These are phyloP conservation scores for Thryonomys swinderianus DNA, from an alignment of 2,113 vertebrate species.

Conservation along the genomic window DNA sequence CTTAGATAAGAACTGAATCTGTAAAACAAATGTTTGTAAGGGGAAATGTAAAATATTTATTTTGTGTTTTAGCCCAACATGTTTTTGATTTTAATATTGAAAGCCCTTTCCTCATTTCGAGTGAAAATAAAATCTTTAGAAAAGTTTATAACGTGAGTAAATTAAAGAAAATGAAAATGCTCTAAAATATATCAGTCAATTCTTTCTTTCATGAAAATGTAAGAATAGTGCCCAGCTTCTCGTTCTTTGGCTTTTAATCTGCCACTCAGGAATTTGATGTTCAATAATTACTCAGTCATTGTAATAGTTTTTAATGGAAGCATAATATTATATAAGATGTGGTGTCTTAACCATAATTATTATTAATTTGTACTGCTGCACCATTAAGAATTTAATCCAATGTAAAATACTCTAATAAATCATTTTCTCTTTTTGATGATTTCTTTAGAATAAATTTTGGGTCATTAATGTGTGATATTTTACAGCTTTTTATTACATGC, in stretches of 20 bases:
- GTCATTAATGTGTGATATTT: background rate
- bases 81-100: background rate
- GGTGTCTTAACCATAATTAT: background rate
- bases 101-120: background rate
- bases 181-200: background rate
- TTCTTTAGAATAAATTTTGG: background rate
- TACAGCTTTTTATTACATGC: background rate
- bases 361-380: background rate
- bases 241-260: background rate
- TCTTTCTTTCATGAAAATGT: background rate
- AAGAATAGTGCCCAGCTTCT: background rate
- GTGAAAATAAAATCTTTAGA: background rate
- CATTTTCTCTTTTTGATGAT: background rate
- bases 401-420: background rate
- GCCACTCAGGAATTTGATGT: background rate
- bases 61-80: background rate
- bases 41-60: background rate
- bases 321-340: background rate
- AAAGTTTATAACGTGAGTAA: background rate
- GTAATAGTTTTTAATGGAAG: background rate
- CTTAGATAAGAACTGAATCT: conserved; percentile 52
- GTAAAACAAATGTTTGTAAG: conserved; percentile 35
- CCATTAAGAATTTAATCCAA: background rate
- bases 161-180: background rate
- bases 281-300: background rate